phyloP scores from a whole-genome alignment of 2,888 invertebrate species.

The Celastrina argiolus region DNA sequence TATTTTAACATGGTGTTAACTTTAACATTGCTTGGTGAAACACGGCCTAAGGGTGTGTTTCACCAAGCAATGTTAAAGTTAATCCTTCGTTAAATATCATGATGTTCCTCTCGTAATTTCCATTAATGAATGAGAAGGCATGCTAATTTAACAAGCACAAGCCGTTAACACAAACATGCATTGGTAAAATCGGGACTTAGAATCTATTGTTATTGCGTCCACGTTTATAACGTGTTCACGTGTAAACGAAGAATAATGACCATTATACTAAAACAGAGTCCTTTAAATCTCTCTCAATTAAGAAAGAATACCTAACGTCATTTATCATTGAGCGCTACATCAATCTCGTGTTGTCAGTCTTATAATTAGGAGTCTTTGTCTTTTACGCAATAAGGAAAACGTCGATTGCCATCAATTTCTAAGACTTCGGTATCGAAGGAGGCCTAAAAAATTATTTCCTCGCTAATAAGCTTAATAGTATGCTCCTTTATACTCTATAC shows the following conservation, averaged over 20 bases:
- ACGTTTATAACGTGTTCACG: no score
- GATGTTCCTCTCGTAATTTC: no score
- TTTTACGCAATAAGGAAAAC: conserved; percentile 20
- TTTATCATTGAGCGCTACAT: conserved; percentile 13
- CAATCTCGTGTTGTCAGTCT: conserved; percentile 17
- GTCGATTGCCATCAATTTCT: conserved; percentile 16
- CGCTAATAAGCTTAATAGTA: conserved; percentile 13
- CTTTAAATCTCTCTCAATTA: not conserved
- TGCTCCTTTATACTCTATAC: not conserved
- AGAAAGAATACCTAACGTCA: not conserved
- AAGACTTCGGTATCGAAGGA: not conserved
- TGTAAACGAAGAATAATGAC: not conserved
- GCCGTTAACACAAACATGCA: no score
- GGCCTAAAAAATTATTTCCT: not conserved
- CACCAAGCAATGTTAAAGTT: no score
- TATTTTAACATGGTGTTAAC: no score
- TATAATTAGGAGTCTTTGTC: conserved; percentile 19
- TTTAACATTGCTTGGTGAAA: no score
- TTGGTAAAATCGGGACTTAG: no score
- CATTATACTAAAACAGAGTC: not conserved
- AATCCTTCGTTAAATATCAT: no score
- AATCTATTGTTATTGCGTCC: no score
- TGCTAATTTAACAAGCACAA: no score
- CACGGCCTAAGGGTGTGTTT: no score
- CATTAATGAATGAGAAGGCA: no score